Base-by-base conservation (phyloP, 2,113 vertebrate genomes). In the Labeo rohita region DNA sequence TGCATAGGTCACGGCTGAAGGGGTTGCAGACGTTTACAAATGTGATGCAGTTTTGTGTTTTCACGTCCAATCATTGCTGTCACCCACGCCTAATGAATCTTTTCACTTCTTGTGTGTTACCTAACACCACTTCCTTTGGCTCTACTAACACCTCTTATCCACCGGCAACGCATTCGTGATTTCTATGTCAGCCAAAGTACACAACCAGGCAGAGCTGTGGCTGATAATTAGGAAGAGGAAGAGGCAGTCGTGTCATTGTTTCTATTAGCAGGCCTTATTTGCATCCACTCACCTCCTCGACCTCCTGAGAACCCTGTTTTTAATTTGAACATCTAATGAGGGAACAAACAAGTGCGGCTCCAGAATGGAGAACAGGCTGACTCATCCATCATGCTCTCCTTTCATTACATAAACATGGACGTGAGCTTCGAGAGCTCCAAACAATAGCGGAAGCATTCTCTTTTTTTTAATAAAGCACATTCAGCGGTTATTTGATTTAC, bases 371-470 rank as follows among this genome's bases (percentile, higher is more conserved):
- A 81, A 86, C 43, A 81, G 45, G 18, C 28, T 66, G 49, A 63
- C 18, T 56, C 50, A 81, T 50, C 80, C 39, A 82, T 84, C 56
- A 73, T 34, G 39, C 56, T 54, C 45, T 6, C 11, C 10, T 23
- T 15, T 65, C 23, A 86, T 56, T 59, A 84, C 34, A 80, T 28
- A 16, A n/a, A 63, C 45, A 59, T 49, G 21, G 23, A 88, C 18
- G 4, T 52, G 52, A 68, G 63, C 61, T 81, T 28, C 39, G 65
- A 12, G 8, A n/a, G 6, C 10, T 28, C 7, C 63, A 23, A 80
- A 90, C 73, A 84, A 87, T 82, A 39, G 45, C 49, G 52, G 77
- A 43, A 8, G 77, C 49, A 45, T 47, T 34, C 34, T 16, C 36
- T 18, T 77, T 76, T 76, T 52, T 10, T 39, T 18, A 47, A 39